phyloP scores from a whole-genome alignment of 2,797 vertebrate species.

The Natrix natrix region DNA sequence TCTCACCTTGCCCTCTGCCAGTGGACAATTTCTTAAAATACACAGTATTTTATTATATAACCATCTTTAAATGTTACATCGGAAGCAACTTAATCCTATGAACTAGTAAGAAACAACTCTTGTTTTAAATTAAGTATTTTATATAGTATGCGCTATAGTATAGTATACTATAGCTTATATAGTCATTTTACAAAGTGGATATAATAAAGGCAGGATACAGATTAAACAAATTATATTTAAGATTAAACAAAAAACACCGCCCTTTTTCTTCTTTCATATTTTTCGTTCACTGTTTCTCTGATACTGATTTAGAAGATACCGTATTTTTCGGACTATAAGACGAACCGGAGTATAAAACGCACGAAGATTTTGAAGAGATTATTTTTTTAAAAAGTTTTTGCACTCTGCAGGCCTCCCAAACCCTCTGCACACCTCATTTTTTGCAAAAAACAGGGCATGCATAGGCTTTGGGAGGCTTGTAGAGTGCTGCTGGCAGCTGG shows the following conservation, averaged over 20 bases:
- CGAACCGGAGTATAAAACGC: too few species aligned
- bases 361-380: too few species aligned
- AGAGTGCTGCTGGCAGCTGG: too few species aligned
- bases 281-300: constrained; percentile 13
- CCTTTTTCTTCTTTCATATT: neutral
- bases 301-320: constrained; percentile 14
- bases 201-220: neutral
- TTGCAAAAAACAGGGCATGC: too few species aligned
- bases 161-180: too few species aligned
- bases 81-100: neutral
- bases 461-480: too few species aligned
- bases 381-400: too few species aligned
- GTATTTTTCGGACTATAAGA: too few species aligned
- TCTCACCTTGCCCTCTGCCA: neutral
- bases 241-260: neutral
- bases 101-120: neutral
- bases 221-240: neutral
- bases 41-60: neutral
- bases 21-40: neutral
- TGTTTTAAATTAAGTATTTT: neutral
- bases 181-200: neutral
- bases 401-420: too few species aligned
- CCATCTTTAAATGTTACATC: neutral
- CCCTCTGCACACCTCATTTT: too few species aligned
- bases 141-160: neutral